Conservation (phyloP, 2,113 vertebrate genomes). For the Gulo gulo region DNA sequence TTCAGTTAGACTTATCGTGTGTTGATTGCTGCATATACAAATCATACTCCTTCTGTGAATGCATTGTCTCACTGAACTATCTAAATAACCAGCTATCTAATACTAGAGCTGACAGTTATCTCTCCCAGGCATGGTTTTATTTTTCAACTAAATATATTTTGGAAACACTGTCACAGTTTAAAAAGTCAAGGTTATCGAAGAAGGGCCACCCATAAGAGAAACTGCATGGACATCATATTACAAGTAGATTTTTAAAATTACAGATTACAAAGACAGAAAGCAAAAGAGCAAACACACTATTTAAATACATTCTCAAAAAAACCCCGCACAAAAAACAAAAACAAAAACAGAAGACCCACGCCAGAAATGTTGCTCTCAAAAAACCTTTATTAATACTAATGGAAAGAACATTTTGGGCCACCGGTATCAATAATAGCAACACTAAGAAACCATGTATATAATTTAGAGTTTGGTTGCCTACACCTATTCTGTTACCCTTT, state of each 20-base stretch:
- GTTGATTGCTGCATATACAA: neutral
- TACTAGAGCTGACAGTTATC: conserved; percentile 7
- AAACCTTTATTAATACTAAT: neutral
- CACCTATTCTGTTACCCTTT: conserved; percentile 59
- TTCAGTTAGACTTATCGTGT: neutral
- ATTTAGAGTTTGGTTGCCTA: conserved; percentile 34
- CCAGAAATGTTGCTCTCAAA: conserved; percentile 1
- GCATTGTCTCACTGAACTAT: neutral
- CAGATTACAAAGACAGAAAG: neutral
- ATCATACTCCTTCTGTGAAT: neutral
- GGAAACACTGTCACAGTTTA: neutral
- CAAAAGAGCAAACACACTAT: neutral
- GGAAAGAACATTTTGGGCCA: conserved; percentile 24
- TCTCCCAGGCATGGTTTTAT: neutral
- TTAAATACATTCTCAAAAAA: neutral
- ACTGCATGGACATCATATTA: neutral
- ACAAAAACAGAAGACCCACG: neutral
- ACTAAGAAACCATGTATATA: accelerated
- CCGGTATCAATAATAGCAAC: conserved; percentile 21
- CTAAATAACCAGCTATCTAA: neutral
- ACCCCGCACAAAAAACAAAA: neutral
- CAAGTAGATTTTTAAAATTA: neutral
- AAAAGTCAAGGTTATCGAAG: neutral
- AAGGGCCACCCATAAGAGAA: neutral
- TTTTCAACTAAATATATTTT: conserved; percentile 26